A percentile compares a stretch with the other conserved stretches of the same genome.
These are phyloP conservation scores for Metellina segmentata DNA, from an alignment of 2,888 invertebrate species.

Conservation along the genomic window DNA sequence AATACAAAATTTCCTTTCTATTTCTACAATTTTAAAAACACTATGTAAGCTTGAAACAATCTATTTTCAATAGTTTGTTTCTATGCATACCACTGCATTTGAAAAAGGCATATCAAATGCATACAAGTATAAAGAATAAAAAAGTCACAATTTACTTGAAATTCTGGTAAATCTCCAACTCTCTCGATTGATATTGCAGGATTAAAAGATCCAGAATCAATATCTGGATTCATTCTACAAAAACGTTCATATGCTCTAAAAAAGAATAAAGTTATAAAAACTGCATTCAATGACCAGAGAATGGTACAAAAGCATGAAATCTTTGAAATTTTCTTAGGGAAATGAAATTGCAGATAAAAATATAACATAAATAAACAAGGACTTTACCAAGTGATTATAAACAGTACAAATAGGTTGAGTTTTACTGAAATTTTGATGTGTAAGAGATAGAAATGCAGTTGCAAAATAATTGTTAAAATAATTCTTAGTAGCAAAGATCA, in stretches of 20 bases:
- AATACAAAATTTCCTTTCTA: background rate
- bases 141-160: constrained; percentile 39
- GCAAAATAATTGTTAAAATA: background rate
- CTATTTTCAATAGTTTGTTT: background rate
- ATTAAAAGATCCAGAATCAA: constrained; percentile 40
- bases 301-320: background rate
- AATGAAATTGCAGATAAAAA: background rate
- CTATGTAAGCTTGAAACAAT: background rate
- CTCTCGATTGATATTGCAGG: constrained; percentile 44
- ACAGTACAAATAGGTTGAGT: background rate
- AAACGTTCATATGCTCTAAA: constrained; percentile 63
- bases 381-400: background rate
- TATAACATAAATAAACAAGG: background rate
- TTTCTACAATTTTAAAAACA: background rate
- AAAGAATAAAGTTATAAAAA: background rate
- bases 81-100: background rate
- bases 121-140: background rate
- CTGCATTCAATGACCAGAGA: background rate
- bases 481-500: background rate
- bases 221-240: constrained; percentile 53
- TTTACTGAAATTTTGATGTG: background rate
- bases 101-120: background rate
- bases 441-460: too few relatives aligned
- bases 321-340: background rate
- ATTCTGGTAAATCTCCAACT: constrained; percentile 55